Base-by-base conservation (phyloP, 53 echinoderm and acorn worm genomes). In the Zoroaster sp. region DNA sequence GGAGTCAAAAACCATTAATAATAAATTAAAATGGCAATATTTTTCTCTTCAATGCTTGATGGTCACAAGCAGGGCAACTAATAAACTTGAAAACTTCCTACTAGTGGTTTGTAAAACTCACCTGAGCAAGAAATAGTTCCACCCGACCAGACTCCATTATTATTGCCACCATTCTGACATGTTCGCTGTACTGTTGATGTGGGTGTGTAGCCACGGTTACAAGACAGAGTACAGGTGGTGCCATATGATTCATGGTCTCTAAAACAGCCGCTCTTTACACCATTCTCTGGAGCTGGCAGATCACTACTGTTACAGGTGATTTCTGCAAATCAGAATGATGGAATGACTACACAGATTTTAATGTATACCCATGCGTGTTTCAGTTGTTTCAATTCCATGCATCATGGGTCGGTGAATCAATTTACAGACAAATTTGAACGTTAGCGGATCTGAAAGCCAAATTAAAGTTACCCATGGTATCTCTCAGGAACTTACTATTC, bases 141-240 rank as follows among this genome's bases (percentile, higher is more conserved):
- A 37, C 83, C 92, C 2, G 83, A 63, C 94, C 94, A 94, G 17
- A 94, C 78, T 15, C 94, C 94, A 72, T 75, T 52, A 31, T 86
- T 80, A 54, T 76, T 72, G 4, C 92, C 92, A 32, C 83, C 36
- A 46, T 81, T 90, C 42, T 88, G 54, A 49, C 94, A 94, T 4
- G 94, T 94, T 15, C 88, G 59, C 25, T 65, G 73, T 37, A 66
- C 70, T 23, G 76, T 65, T 5, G 72, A 31, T 12, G 87, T 63
- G 30, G 94, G 94, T 7, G 73, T 54, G 85, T 94, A 94, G 13
- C 94, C 94, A 36, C 83, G 88, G 66, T 92, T 83, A 73, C 94
- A 94, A 1, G 90, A 92, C 68, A 94, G 78, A 18, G 76, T 87
- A 69, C 94, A 94, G 1, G 76, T 75, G 40, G 88, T 51, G 0